Evolutionary conservation across 1,140 invertebrate species (phyloP), one percentile per base, ranked within the genome.

Genomic region (Copidosoma floridanum): DNA sequence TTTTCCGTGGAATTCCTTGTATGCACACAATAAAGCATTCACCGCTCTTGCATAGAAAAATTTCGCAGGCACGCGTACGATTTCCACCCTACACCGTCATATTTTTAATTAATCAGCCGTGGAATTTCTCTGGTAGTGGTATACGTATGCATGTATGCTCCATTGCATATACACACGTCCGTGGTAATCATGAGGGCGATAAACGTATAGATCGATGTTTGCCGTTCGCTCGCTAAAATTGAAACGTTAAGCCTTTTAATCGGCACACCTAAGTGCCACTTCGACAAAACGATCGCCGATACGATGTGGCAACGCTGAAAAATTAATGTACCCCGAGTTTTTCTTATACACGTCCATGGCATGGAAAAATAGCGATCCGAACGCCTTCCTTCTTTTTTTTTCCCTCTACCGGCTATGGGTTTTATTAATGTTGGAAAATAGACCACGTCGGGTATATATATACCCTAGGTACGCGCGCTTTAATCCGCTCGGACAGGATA

Each of bases 231-330:
- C 48, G 24, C 48, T 37, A 51, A 51, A 51, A 51, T 37, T 37
- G 29, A 51, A 37, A 51, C 37, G 32, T 51, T 51, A 37, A 51
- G 37, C 29, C n/a, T 51, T 37, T 51, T 51, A 51, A 51, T 51
- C 16, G 48, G 29, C 48, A 37, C 48, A 21, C 48, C 48, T 51
- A 51, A n/a, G 48, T 37, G 37, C 48, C 48, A 51, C 29, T 51
- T 37, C 11, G 11, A 12, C n/a, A 20, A 24, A 37, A 37, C 20
- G 48, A 51, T 51, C 32, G 32, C 14, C 18, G 40, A 10, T 20
- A 20, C 21, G 26, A n/a, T 29, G 46, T 27, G 16, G 46, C 32
- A 48, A 48, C 26, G 32, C 18, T 51, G 26, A 20, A 35, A 50
- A 35, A 35, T 50, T 21, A 8, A 35, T 2, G 4, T n/a, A n/a